Evolutionary conservation across 2,113 vertebrate genomes (phyloP).

Genomic region (Strigops habroptila): DNA sequence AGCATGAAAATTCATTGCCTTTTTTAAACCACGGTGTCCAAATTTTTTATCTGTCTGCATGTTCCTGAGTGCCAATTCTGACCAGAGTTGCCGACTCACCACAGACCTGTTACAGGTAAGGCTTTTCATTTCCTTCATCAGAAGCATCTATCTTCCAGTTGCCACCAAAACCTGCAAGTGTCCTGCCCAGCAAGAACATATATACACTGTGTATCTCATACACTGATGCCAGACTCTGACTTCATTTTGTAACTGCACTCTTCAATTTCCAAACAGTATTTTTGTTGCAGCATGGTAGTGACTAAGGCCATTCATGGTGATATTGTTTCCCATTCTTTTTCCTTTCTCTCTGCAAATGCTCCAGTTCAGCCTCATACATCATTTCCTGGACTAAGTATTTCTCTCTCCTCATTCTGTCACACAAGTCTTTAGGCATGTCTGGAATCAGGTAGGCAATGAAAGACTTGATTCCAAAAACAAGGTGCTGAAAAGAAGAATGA

Average conservation of each 20-base stretch:
- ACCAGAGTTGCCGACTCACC: background rate
- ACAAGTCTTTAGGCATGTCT: conserved; percentile 82
- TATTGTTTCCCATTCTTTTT: conserved; percentile 93
- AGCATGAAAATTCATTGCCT: background rate
- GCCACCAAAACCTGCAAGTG: background rate
- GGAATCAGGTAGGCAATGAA: conserved; percentile 86
- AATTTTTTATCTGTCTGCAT: background rate
- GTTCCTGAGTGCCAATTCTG: conserved; percentile 8
- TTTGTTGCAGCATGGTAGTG: background rate
- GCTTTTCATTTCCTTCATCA: background rate
- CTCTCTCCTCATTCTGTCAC: conserved; percentile 82
- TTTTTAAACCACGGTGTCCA: background rate
- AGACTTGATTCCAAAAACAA: conserved; percentile 84
- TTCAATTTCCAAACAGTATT: background rate
- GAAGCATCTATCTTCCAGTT: background rate
- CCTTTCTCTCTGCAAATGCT: conserved; percentile 91
- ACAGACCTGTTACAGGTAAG: background rate
- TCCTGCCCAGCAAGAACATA: conserved; percentile 16
- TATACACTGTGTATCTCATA: background rate
- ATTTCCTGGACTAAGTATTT: conserved; percentile 85
- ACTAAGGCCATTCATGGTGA: conserved; percentile 98
- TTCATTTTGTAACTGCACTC: background rate
- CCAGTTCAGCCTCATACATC: conserved; percentile 90
- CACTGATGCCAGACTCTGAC: background rate
- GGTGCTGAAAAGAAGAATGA: conserved; percentile 71